phyloP scores from a whole-genome alignment of 2,797 vertebrate species.

The Austrolebias charrua region DNA sequence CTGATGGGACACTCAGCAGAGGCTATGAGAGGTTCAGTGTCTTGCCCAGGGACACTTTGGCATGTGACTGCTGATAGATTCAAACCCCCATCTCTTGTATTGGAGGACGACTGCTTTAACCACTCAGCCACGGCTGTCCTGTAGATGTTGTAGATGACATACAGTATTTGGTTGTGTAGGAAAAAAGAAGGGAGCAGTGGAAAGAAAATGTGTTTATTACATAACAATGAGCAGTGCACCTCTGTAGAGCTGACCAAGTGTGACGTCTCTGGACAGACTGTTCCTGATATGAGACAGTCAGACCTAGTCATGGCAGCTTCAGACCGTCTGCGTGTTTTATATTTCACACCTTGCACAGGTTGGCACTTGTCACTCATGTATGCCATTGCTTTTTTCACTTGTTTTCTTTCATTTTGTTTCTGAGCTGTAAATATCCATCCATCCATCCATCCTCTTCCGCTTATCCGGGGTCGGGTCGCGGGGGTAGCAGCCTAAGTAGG shows the following conservation, averaged over 20 bases:
- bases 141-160: too few relatives aligned
- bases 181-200: slow-evolving; percentile 25
- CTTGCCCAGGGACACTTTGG: too few relatives aligned
- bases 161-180: slow-evolving; percentile 33
- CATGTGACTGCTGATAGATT: too few relatives aligned
- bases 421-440: slow-evolving; percentile 24
- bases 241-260: slow-evolving; percentile 40
- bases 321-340: slow-evolving; percentile 44
- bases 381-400: background rate
- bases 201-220: slow-evolving; percentile 50
- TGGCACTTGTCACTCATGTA: slow-evolving; percentile 26
- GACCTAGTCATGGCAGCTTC: slow-evolving; percentile 25
- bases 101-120: too few relatives aligned
- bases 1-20: too few relatives aligned
- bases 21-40: too few relatives aligned
- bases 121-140: too few relatives aligned
- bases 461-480: too few relatives aligned
- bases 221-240: slow-evolving; percentile 37
- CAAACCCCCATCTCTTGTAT: too few relatives aligned
- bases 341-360: too few relatives aligned
- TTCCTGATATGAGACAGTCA: slow-evolving; percentile 40
- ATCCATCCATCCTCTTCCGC: too few relatives aligned
- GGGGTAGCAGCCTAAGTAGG: too few relatives aligned
- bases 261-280: slow-evolving; percentile 50
- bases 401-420: slow-evolving; percentile 27